A percentile compares a stretch with the other conserved stretches of the same genome.
phyloP scores from a whole-genome alignment of 2,888 invertebrate species.

The Physocephala rufipes region DNA sequence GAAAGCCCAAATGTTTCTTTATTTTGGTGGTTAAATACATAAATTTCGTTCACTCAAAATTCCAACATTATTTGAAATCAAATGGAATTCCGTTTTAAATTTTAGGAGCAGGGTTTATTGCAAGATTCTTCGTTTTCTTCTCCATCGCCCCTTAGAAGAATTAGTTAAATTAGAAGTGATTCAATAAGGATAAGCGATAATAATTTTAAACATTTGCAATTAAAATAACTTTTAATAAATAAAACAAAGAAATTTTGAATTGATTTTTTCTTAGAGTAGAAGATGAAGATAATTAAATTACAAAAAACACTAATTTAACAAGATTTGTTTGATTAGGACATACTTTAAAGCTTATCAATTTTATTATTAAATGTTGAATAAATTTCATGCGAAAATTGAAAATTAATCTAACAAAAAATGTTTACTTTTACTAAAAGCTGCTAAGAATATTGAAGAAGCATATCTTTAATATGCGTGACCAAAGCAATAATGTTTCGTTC shows the following conservation, averaged over 20 bases:
- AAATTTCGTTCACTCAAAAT: background rate
- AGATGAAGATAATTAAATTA: background rate
- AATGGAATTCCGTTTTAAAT: background rate
- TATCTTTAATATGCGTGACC: too few species aligned
- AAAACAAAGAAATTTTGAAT: conserved; percentile 18
- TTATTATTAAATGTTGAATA: conserved; percentile 7
- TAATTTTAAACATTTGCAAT: background rate
- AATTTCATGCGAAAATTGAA: conserved; percentile 32
- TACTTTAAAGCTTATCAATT: conserved; percentile 13
- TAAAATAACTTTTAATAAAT: background rate
- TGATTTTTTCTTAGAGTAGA: background rate
- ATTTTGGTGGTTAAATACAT: background rate
- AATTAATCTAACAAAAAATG: background rate
- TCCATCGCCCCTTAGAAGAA: background rate
- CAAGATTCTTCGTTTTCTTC: background rate
- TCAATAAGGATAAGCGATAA: background rate
- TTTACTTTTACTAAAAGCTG: too few species aligned
- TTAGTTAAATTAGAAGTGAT: background rate
- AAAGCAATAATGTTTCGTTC: too few species aligned
- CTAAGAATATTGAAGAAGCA: too few species aligned
- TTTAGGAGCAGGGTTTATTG: background rate
- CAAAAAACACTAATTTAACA: conserved; percentile 1
- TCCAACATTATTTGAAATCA: background rate
- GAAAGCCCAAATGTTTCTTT: too few species aligned
- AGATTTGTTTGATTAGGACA: conserved; percentile 24